Evolutionary conservation across 2,888 invertebrate species (phyloP), one percentile per base, ranked within the genome.

Genomic region (Caenorhabditis sinica): DNA sequence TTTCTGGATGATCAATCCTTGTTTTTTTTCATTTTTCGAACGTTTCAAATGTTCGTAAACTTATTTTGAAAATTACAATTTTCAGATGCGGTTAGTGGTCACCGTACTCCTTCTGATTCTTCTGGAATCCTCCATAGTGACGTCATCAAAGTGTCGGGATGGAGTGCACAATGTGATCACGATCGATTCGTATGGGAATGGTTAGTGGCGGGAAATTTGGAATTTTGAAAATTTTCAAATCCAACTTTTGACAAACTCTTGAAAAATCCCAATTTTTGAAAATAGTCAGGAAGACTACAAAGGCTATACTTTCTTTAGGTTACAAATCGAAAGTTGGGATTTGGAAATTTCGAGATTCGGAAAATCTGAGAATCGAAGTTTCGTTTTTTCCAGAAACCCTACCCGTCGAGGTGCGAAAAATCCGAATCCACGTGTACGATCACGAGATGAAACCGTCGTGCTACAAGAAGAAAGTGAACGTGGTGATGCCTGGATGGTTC

Each of bases 401-500:
- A 13, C 87, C 88, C 13, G 81, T 88, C 9, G 63, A 76, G 53
- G 79, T 87, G 17, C 75, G 77, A 56, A 85, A 88, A 72, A 79
- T 87, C 20, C 72, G 60, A 17, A 83, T 88, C 23, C 79, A 77
- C 25, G 88, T 85, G 33, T 87, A 88, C 66, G 87, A 88, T 53
- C 75, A 81, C 25, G 60, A 81, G 3, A 85, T 85, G 73, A 85
- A 88, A 61, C 88, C 88, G 20, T 87, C 87, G 20, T 88, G 88
- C 45, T 71, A 83, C 49, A 82, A 87, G 45, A 79, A 73, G 13
- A 84, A 81, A 68, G 87, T 85, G 45, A 88, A 88, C 63, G 82
- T 88, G 23, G 83, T 83, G 40, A 71, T 88, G 83, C 88, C 88
- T 6, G 88, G 88, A 17, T 88, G 85, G 68, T 87, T 87, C 51